Evolutionary conservation across 2,888 invertebrate species (phyloP), one percentile per base, ranked within the genome.

Genomic region (Cataglyphis cursor): DNA sequence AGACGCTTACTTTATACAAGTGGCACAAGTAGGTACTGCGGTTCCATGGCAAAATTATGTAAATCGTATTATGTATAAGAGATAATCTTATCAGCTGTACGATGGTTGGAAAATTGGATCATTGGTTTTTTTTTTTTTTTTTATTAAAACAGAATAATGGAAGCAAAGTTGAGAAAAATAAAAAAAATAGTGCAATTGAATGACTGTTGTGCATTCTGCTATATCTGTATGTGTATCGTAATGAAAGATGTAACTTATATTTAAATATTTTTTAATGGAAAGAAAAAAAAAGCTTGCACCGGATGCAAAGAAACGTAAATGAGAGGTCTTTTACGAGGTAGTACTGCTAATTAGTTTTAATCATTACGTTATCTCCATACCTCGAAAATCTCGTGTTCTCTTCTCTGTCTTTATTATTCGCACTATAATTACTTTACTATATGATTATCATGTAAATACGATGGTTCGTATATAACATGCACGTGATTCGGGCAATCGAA

Each of bases 311-410:
- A 64, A 38, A 38, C 38, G n/a, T 65, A 41, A 75, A 66, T 41
- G 78, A 59, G 78, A 41, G 78, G 35, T 44, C 31, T 41, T 78
- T 78, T 70, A 31, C 72, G 57, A 70, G 72, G 31, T 41, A 57
- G 57, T 59, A 59, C 31, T 57, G 76, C 72, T 70, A 78, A 78
- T 78, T 78, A 70, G 57, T 72, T 80, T 72, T 72, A 80, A 80
- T 80, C 59, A 41, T 59, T 41, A 21, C 44, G 70, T 57, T 70
- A 68, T 28, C 57, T 10, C 54, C 38, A 44, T 76, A 38, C 38
- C n/a, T 57, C 57, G 35, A 35, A 44, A 59, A 28, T 35, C 18
- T 21, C 31, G 24, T 59, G 9, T 38, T 57, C 31, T 78, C 21
- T 31, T 57, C 57, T 57, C 68, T 18, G 57, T 78, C 72, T 59